phyloP scores from a whole-genome alignment of 2,888 invertebrate species.

The Vesta saturnalis region DNA sequence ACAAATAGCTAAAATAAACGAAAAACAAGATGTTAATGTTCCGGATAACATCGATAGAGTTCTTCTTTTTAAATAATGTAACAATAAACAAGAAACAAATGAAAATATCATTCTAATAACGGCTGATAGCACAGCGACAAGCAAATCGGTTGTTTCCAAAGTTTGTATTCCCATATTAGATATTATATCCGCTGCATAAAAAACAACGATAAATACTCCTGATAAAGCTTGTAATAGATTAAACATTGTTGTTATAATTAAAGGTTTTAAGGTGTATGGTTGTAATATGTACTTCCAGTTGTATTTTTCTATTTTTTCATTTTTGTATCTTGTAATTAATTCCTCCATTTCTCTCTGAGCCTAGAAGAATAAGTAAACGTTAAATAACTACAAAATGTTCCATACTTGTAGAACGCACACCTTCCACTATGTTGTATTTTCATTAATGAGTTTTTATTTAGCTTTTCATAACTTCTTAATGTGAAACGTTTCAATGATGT shows the following conservation, averaged over 20 bases:
- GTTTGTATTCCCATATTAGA: conserved; percentile 64
- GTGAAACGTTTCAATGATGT: too few relatives aligned
- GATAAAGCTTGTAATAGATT: conserved; percentile 78
- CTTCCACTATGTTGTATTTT: too few relatives aligned
- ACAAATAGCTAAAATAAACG: conserved; percentile 64
- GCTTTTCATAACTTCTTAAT: too few relatives aligned
- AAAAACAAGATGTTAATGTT: background rate
- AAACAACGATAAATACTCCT: conserved; percentile 81
- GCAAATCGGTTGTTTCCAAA: conserved; percentile 60
- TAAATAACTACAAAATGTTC: too few relatives aligned
- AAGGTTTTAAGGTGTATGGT: conserved; percentile 74
- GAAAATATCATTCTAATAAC: conserved; percentile 72
- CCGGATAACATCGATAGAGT: conserved; percentile 74
- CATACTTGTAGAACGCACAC: too few relatives aligned
- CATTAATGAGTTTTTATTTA: too few relatives aligned
- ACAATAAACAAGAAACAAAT: conserved; percentile 72
- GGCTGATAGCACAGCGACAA: conserved; percentile 76
- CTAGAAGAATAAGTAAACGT: conserved; percentile 56
- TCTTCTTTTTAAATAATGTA: conserved; percentile 73
- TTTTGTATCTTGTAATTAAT: conserved; percentile 68
- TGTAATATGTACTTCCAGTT: conserved; percentile 63
- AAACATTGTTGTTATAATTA: conserved; percentile 77
- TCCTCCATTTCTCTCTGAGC: conserved; percentile 72
- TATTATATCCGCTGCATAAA: conserved; percentile 81
- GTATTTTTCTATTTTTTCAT: conserved; percentile 63